Percentiles rank a stretch among this genome's conserved stretches.
phyloP scores from a whole-genome alignment of 2,888 invertebrate genomes.

The Deilephila elpenor region DNA sequence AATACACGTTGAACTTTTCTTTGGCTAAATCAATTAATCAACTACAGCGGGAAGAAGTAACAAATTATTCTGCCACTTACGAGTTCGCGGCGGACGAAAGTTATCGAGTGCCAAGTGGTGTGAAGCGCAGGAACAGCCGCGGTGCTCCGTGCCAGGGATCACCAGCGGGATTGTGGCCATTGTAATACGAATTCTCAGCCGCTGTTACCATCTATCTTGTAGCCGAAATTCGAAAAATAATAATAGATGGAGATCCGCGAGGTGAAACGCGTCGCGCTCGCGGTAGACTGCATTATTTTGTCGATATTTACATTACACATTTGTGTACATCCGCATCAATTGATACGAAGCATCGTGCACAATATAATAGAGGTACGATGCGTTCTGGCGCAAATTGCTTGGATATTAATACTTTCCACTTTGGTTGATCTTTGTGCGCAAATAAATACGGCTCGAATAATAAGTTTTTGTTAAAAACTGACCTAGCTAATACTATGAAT shows the following conservation, averaged over 20 bases:
- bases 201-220: constrained; percentile 73
- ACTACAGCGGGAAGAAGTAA: constrained; percentile 50
- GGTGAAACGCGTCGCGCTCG: constrained; percentile 48
- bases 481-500: constrained; percentile 25
- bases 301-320: constrained; percentile 15
- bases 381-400: constrained; percentile 6
- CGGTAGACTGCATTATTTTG: constrained; percentile 40
- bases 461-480: constrained; percentile 15
- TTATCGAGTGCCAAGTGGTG: constrained; percentile 80
- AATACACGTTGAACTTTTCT: constrained; percentile 27
- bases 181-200: constrained; percentile 75
- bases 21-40: constrained; percentile 40
- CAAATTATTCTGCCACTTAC: constrained; percentile 71
- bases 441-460: constrained; percentile 6
- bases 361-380: background rate
- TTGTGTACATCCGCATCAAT: background rate
- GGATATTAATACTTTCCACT: background rate
- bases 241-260: constrained; percentile 53
- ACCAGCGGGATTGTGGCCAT: constrained; percentile 67
- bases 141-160: constrained; percentile 72
- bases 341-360: background rate
- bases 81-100: constrained; percentile 59
- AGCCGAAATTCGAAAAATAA: constrained; percentile 67
- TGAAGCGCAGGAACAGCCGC: constrained; percentile 77
- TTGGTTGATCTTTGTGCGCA: constrained; percentile 8